These are phyloP conservation scores for Ataeniobius toweri DNA, from an alignment of 2,797 vertebrate species.

Conservation along the genomic window DNA sequence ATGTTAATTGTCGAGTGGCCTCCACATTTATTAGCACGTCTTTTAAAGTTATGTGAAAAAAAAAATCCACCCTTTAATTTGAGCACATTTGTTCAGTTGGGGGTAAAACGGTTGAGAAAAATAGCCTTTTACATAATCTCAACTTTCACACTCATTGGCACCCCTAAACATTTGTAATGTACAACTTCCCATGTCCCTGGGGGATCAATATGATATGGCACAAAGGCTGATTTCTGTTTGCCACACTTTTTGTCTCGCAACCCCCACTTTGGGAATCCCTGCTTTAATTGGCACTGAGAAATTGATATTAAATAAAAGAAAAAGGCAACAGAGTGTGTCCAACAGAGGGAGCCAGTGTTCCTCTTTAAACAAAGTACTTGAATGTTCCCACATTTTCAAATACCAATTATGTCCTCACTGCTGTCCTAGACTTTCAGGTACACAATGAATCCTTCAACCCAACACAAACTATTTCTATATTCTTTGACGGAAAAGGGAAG, in stretches of 20 bases:
- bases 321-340: constrained; percentile 20
- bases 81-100: no score
- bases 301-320: background rate
- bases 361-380: constrained; percentile 10
- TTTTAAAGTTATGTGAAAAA: no score
- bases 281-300: background rate
- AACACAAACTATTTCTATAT: background rate
- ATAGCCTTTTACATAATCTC: background rate
- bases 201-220: no score
- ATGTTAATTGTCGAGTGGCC: background rate
- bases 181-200: no score
- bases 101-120: background rate
- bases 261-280: no score
- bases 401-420: background rate
- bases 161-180: no score
- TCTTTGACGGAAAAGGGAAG: background rate
- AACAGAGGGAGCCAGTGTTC: constrained; percentile 59
- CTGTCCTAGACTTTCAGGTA: background rate
- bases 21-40: background rate
- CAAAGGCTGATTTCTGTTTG: no score
- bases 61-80: background rate
- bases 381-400: background rate
- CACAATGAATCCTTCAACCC: background rate
- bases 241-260: no score
- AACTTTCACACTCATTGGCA: background rate